These are phyloP conservation scores for Synergus umbraculus DNA, from an alignment of 2,888 invertebrate genomes.

Conservation along the genomic window DNA sequence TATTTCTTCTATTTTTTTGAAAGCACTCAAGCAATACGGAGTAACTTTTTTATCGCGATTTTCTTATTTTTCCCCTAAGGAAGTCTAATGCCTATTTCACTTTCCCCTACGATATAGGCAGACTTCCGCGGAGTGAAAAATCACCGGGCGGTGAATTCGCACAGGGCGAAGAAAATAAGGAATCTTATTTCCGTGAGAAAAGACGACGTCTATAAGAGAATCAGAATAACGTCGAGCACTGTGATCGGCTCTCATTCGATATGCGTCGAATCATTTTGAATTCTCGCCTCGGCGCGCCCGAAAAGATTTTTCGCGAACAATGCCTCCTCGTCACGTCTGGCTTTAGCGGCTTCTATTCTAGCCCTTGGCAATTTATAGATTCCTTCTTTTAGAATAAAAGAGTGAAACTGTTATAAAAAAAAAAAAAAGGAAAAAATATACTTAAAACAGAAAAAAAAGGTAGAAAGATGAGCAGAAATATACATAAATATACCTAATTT, in stretches of 20 bases:
- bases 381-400: not conserved
- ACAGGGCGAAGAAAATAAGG: constrained; percentile 5
- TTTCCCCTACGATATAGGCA: not conserved
- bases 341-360: constrained; percentile 31
- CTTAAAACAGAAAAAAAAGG: not conserved
- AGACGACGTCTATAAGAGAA: not conserved
- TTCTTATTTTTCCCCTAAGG: not conserved
- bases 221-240: constrained; percentile 17
- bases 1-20: not conserved
- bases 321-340: constrained; percentile 47
- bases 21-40: not conserved
- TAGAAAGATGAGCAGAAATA: not conserved
- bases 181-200: constrained; percentile 1
- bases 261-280: constrained; percentile 56
- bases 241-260: constrained; percentile 58
- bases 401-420: not conserved
- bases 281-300: constrained; percentile 55
- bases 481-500: not conserved
- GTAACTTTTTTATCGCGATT: not conserved
- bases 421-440: not conserved
- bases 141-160: constrained; percentile 18
- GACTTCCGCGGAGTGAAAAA: constrained; percentile 29
- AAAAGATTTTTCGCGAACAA: constrained; percentile 62
- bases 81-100: not conserved
- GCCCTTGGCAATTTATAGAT: constrained; percentile 22